Evolutionary conservation across 30 jellyfish, hydroid and myxozoan genomes (phyloP), one percentile per base, ranked within the genome.

Genomic region (Aurelia sp.): DNA sequence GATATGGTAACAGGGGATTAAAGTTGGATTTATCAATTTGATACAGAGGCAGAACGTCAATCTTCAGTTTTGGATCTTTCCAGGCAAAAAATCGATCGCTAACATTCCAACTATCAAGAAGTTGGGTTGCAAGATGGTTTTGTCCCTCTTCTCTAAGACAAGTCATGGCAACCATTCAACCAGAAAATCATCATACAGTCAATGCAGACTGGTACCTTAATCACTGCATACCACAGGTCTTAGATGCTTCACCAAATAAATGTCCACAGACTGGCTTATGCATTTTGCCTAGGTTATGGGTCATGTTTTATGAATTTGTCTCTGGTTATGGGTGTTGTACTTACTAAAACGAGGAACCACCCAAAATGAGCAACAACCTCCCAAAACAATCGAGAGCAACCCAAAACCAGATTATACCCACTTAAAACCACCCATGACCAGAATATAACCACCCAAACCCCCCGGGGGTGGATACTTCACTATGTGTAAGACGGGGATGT

Each of bases 21-120:
- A 41, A 70, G 64, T 70, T 70, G 81, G 85, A 74, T 74, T 48
- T 74, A 20, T 47, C 85, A 74, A 74, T 74, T 74, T 74, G 85
- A 74, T 52, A 20, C 30, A 35, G 82, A 71, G 67, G 47, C 82
- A 71, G 47, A 71, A 48, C 82, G 82, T 48, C 82, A 71, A 71
- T 71, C 69, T 31, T 71, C 82, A 35, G 61, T n/a, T 38, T 35
- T 71, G 67, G 82, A 71, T 71, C 85, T 50, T 74, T 74, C 73
- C 85, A 47, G 85, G 72, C 55, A 72, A 74, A 48, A 48, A 74
- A 8, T 55, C 85, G 57, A n/a, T 55, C 85, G 67, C 72, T 48
- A 74, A 74, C 51, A 35, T 71, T 71, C 47, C 67, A 67, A 67
- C 82, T 65, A 33, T 71, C 82, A 35, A 40, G 82, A 71, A 74